Conservation (phyloP, 2,797 vertebrate genomes). For the Falco peregrinus region DNA sequence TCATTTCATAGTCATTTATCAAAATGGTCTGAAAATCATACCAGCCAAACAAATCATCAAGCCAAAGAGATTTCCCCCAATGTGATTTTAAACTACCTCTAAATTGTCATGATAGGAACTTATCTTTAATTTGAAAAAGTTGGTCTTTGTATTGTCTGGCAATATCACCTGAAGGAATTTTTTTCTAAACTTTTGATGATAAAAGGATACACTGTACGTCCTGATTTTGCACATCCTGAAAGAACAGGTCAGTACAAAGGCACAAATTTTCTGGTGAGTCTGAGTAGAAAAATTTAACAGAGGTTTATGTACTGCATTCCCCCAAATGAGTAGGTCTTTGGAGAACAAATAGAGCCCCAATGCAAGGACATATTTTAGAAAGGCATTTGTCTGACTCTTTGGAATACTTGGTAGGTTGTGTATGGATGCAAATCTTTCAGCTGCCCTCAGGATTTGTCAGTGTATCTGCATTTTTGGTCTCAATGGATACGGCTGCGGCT, state of each 20-base stretch:
- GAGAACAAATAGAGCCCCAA: background rate
- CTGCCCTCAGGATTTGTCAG: background rate
- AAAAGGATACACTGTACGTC: background rate
- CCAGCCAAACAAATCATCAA: background rate
- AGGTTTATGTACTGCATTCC: background rate
- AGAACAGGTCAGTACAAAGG: background rate
- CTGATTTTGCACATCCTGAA: background rate
- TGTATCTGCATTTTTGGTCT: background rate
- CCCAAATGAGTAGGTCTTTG: background rate
- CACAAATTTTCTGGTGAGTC: background rate
- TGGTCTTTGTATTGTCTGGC: background rate
- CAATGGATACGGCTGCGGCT: background rate
- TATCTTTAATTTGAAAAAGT: background rate
- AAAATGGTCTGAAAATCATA: background rate
- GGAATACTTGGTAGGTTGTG: background rate
- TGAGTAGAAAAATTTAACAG: background rate
- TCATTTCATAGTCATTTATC: background rate
- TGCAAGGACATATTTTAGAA: background rate
- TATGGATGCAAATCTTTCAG: background rate
- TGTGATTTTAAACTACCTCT: background rate
- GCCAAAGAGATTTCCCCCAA: background rate
- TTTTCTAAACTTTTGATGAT: background rate
- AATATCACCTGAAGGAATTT: background rate
- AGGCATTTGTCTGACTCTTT: background rate
- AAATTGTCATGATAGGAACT: background rate